These are phyloP conservation scores for Drosophila dunni DNA, from an alignment of 1,140 invertebrate species.

Conservation along the genomic window DNA sequence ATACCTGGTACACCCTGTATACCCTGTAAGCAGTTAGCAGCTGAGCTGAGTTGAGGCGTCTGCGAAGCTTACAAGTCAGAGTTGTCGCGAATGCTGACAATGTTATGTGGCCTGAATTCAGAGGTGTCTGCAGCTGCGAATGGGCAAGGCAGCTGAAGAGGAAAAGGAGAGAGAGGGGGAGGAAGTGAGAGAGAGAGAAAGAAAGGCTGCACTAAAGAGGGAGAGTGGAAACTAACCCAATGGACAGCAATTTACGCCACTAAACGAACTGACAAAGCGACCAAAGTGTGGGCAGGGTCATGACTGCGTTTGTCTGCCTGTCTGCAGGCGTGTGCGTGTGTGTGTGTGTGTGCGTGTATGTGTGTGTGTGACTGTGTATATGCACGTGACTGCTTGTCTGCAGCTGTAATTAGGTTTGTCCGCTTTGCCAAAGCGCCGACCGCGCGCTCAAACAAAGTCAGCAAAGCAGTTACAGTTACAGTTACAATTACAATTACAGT, in stretches of 20 bases:
- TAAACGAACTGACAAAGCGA: slow-evolving; percentile 75
- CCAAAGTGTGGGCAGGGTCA: slow-evolving; percentile 35
- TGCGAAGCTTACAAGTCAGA: slow-evolving; percentile 65
- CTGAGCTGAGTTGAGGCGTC: slow-evolving; percentile 7
- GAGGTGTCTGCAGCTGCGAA: slow-evolving; percentile 13
- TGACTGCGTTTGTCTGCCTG: neutral
- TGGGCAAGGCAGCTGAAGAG: slow-evolving; percentile 1
- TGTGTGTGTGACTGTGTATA: slow-evolving; percentile 6
- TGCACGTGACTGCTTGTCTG: slow-evolving; percentile 45
- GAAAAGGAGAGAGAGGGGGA: neutral
- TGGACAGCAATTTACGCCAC: slow-evolving; percentile 77
- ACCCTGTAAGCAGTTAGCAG: slow-evolving; percentile 18
- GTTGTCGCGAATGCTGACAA: slow-evolving; percentile 67
- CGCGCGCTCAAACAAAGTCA: slow-evolving; percentile 34
- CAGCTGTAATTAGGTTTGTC: slow-evolving; percentile 79
- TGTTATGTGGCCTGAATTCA: slow-evolving; percentile 58
- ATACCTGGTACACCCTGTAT: neutral
- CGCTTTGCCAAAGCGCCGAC: slow-evolving; percentile 33
- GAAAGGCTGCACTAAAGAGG: neutral
- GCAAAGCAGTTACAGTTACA: slow-evolving; percentile 25
- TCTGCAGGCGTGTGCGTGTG: neutral
- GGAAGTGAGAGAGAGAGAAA: neutral
- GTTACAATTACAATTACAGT: slow-evolving; percentile 6
- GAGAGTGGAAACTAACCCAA: slow-evolving; percentile 59
- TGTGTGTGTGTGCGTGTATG: slow-evolving; percentile 1